These are phyloP conservation scores for Pocillopora grandis DNA, from an alignment of 92 coral and sea anemone genomes.

Conservation along the genomic window DNA sequence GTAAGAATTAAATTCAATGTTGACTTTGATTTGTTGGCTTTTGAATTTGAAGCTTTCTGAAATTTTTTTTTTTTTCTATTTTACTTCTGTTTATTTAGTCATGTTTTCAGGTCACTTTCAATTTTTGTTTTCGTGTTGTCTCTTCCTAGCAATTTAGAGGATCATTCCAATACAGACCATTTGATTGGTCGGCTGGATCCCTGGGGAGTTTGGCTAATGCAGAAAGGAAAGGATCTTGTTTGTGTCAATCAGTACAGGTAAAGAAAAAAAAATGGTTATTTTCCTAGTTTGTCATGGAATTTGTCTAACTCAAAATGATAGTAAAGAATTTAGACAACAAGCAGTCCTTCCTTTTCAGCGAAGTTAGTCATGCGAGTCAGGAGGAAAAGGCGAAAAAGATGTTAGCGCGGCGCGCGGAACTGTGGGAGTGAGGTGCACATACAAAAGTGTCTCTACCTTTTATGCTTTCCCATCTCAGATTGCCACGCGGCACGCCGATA, in stretches of 20 bases:
- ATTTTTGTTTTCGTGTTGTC: background rate
- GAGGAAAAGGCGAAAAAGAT: too few species aligned
- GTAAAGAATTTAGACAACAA: background rate
- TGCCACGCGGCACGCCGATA: too few species aligned
- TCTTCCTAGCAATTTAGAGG: background rate
- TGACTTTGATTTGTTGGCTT: too few species aligned
- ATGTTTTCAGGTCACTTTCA: too few species aligned
- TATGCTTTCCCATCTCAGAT: too few species aligned
- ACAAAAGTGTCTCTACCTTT: too few species aligned
- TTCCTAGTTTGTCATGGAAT: background rate
- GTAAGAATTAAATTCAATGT: too few species aligned
- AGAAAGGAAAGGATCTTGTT: constrained; percentile 48
- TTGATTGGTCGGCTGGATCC: constrained; percentile 95
- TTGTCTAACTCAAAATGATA: background rate
- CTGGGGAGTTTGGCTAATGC: constrained; percentile 95
- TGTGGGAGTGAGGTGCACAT: too few species aligned
- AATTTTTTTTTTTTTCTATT: too few species aligned
- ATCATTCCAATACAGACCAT: constrained; percentile 25
- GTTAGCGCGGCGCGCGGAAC: too few species aligned
- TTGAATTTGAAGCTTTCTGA: too few species aligned
- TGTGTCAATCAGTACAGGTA: constrained; percentile 91
- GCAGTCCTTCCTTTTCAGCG: background rate
- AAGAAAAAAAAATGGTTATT: background rate
- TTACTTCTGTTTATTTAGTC: too few species aligned
- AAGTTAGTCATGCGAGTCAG: background rate